A percentile compares a stretch with the other conserved stretches of the same genome.
Conservation (phyloP, 2,113 vertebrate species). For the Gallinago undulata region DNA sequence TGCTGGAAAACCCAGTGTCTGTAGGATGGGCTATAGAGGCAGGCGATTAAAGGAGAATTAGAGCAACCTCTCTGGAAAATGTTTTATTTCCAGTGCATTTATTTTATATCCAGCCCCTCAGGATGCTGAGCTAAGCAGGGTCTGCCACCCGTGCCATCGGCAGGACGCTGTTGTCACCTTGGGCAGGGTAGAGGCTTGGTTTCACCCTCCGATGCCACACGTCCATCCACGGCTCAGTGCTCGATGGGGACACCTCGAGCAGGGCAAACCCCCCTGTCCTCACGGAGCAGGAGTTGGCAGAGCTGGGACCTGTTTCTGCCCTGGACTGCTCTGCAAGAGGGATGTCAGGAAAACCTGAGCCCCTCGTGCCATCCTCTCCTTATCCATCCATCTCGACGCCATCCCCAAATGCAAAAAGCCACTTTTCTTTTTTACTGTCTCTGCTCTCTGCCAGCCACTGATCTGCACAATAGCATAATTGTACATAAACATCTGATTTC, state of each 20-base stretch:
- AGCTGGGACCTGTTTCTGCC: background rate
- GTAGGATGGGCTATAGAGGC: background rate
- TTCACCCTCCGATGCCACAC: accelerated
- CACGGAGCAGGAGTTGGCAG: background rate
- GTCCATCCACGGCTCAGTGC: accelerated
- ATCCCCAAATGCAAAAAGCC: background rate
- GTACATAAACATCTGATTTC: conserved; percentile 59
- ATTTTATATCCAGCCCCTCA: background rate
- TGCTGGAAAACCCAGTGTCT: accelerated
- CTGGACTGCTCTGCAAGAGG: background rate
- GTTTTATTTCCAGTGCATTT: background rate
- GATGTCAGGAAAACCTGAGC: background rate
- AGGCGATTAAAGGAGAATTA: background rate
- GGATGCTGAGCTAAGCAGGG: background rate
- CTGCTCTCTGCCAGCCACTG: background rate
- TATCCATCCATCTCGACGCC: background rate
- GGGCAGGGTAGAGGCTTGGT: background rate
- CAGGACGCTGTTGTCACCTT: accelerated
- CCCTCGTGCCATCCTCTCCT: background rate
- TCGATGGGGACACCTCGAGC: accelerated
- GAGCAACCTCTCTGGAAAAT: background rate
- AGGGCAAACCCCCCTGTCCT: background rate
- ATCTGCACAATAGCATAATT: conserved; percentile 38
- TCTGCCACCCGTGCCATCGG: accelerated
- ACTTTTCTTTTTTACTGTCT: conserved; percentile 15